Evolutionary conservation across 1,140 invertebrate genomes (phyloP).

Genomic region (Steinernema khuongi): DNA sequence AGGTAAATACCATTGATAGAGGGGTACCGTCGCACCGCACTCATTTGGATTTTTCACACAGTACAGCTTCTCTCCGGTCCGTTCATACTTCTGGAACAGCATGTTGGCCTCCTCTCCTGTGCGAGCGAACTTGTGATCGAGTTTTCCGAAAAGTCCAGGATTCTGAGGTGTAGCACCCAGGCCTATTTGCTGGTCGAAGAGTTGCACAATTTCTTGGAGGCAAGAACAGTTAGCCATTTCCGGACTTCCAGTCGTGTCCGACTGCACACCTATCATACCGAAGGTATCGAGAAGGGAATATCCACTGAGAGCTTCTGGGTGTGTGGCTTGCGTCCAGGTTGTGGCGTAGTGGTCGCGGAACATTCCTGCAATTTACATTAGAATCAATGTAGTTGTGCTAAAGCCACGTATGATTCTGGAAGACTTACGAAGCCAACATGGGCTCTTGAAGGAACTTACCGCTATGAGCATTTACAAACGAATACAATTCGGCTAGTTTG

Average conservation of each 20-base stretch:
- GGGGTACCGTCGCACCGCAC: conserved; percentile 20
- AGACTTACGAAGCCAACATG: not conserved
- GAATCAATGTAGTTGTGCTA: no score
- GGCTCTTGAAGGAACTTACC: conserved; percentile 5
- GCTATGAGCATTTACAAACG: conserved; percentile 12
- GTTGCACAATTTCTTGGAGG: conserved; percentile 23
- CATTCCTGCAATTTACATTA: no score
- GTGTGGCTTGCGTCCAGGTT: conserved; percentile 2
- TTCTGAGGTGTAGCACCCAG: not conserved
- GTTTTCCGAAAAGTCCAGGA: conserved; percentile 19
- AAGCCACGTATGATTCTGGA: no score
- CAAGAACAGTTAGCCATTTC: not conserved
- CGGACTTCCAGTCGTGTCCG: not conserved
- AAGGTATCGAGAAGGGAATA: conserved; percentile 12
- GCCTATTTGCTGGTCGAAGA: conserved; percentile 21
- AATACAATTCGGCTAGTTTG: conserved; percentile 1
- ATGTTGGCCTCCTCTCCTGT: conserved; percentile 15
- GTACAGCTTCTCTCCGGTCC: conserved; percentile 18
- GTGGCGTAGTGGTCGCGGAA: conserved; percentile 21
- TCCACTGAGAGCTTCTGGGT: conserved; percentile 18
- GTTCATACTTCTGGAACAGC: conserved; percentile 20
- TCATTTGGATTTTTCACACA: not conserved
- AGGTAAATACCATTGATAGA: conserved; percentile 21
- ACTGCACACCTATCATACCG: not conserved
- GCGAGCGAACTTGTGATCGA: conserved; percentile 23